A percentile compares a stretch with the other conserved stretches of the same genome.
Conservation (phyloP, 2,113 vertebrate species). For the Tenrec ecaudatus region DNA sequence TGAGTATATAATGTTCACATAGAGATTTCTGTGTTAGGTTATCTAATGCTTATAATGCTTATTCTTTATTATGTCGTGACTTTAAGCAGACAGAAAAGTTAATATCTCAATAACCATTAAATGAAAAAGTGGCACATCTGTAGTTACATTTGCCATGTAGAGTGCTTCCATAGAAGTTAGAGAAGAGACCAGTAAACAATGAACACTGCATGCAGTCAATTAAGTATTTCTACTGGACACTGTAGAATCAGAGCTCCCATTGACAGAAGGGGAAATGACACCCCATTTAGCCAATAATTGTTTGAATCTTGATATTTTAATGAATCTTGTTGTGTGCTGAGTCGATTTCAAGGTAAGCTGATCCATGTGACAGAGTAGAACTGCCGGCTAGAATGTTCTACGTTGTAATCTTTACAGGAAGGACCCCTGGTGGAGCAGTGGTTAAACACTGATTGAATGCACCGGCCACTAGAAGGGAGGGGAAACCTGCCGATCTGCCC, state of each 20-base stretch:
- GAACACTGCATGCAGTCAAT: too few species aligned
- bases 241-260: neutral
- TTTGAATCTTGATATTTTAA: too few species aligned
- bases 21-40: constrained; percentile 8
- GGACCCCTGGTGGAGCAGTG: too few species aligned
- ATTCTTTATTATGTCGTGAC: neutral
- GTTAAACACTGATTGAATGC: too few species aligned
- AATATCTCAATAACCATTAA: neutral
- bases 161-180: neutral
- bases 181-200: neutral
- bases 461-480: too few species aligned
- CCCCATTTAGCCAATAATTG: too few species aligned
- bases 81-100: neutral
- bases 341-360: too few species aligned
- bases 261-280: neutral
- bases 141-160: neutral
- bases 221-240: neutral
- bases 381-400: too few species aligned
- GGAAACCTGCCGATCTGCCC: too few species aligned
- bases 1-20: constrained; percentile 87
- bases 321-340: too few species aligned
- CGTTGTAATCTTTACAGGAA: too few species aligned
- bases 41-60: neutral
- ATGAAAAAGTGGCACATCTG: neutral
- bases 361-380: too few species aligned